Conservation (phyloP, 1,140 invertebrate genomes). For the Reticulitermes speratus region DNA sequence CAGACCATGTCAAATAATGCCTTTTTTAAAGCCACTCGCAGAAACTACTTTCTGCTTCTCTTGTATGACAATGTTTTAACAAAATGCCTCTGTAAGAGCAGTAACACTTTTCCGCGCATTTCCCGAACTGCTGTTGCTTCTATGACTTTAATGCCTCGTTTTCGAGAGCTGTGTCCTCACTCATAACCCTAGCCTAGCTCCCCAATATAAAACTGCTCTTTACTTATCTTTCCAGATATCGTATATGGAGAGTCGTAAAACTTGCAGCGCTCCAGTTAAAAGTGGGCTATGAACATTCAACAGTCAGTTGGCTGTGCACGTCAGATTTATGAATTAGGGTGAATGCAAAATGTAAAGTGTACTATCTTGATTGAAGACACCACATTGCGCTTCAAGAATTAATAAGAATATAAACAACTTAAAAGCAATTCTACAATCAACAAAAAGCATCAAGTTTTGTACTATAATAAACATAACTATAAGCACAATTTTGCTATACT, state of each 20-base stretch:
- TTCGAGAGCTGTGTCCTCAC: background rate
- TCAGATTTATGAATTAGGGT: too few relatives aligned
- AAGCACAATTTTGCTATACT: too few relatives aligned
- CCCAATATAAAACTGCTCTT: slow-evolving; percentile 2
- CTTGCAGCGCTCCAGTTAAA: background rate
- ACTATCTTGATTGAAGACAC: too few relatives aligned
- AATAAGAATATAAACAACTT: too few relatives aligned
- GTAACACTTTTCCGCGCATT: background rate
- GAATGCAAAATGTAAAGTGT: too few relatives aligned
- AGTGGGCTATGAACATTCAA: background rate
- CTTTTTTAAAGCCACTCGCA: background rate
- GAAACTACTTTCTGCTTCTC: too few relatives aligned
- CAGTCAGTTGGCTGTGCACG: too few relatives aligned
- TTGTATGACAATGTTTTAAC: background rate
- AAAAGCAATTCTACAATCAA: too few relatives aligned
- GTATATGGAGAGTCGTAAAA: slow-evolving; percentile 3
- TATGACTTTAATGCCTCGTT: background rate
- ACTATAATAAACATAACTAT: too few relatives aligned
- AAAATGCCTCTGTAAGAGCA: background rate
- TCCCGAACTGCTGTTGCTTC: background rate
- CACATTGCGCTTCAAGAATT: too few relatives aligned
- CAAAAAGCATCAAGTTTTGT: too few relatives aligned
- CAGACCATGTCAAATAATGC: background rate
- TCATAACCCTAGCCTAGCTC: background rate
- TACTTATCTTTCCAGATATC: background rate